A percentile compares a stretch with the other conserved stretches of the same genome.
Conservation (phyloP, 1,140 invertebrate species). For the Tetranychus urticae region DNA sequence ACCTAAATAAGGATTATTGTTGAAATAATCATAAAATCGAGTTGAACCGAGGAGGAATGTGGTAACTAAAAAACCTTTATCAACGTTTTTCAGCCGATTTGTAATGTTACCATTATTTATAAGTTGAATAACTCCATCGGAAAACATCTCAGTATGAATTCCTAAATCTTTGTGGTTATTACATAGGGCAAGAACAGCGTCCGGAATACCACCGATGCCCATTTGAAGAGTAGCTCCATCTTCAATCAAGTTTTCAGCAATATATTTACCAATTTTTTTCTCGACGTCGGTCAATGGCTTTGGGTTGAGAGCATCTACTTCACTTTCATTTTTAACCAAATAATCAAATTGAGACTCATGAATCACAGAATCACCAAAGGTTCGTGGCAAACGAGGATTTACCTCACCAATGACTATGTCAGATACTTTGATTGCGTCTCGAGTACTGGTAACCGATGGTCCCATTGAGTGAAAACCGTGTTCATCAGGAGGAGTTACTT, state of each 20-base stretch:
- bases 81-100: slow-evolving; percentile 51
- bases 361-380: slow-evolving; percentile 59
- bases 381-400: slow-evolving; percentile 63
- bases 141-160: slow-evolving; percentile 83
- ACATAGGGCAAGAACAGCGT: slow-evolving; percentile 52
- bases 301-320: slow-evolving; percentile 42
- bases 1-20: slow-evolving; percentile 52
- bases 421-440: slow-evolving; percentile 55
- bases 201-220: slow-evolving; percentile 51
- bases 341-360: slow-evolving; percentile 66
- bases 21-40: slow-evolving; percentile 65
- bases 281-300: slow-evolving; percentile 41
- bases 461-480: slow-evolving; percentile 63
- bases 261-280: slow-evolving; percentile 52
- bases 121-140: slow-evolving; percentile 64
- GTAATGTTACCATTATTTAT: slow-evolving; percentile 58
- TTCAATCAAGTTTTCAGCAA: slow-evolving; percentile 65
- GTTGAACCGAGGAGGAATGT: slow-evolving; percentile 68
- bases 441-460: slow-evolving; percentile 68
- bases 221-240: slow-evolving; percentile 82
- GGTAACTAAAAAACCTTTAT: slow-evolving; percentile 58
- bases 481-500: slow-evolving; percentile 61
- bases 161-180: slow-evolving; percentile 69
- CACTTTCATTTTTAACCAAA: slow-evolving; percentile 45
- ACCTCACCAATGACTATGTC: slow-evolving; percentile 62